Percentiles rank a stretch among this genome's conserved stretches.
phyloP scores from a whole-genome alignment of 2,888 invertebrate species.

The Argyresthia goedartella region DNA sequence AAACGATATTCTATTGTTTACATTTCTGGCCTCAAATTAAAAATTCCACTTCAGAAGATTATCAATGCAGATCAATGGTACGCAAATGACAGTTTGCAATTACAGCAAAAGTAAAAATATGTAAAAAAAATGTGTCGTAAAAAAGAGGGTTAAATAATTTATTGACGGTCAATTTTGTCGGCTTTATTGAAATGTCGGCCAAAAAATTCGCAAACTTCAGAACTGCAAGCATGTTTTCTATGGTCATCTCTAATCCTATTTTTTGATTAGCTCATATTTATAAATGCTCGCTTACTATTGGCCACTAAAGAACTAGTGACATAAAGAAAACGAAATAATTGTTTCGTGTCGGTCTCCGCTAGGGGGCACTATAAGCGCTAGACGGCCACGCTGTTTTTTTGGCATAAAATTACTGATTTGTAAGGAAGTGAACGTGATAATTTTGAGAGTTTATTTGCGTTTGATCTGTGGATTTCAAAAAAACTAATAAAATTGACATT shows the following conservation, averaged over 20 bases:
- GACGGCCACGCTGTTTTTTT: slow-evolving; percentile 55
- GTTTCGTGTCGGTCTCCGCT: slow-evolving; percentile 44
- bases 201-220: slow-evolving; percentile 24
- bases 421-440: slow-evolving; percentile 32
- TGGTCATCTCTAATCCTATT: slow-evolving; percentile 10
- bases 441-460: slow-evolving; percentile 31
- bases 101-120: no score
- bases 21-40: no score
- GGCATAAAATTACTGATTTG: slow-evolving; percentile 49
- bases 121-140: no score
- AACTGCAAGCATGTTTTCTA: slow-evolving; percentile 39
- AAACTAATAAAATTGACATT: slow-evolving; percentile 38
- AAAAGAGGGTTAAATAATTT: no score
- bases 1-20: no score
- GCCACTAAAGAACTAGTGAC: background rate
- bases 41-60: no score
- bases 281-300: slow-evolving; percentile 3
- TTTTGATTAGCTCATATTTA: background rate
- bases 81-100: no score
- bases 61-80: no score
- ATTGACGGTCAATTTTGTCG: no score
- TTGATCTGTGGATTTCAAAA: slow-evolving; percentile 38
- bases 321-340: slow-evolving; percentile 37
- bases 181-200: slow-evolving; percentile 35
- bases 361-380: slow-evolving; percentile 28